Conservation (phyloP, 2,888 invertebrate genomes). For the Auanema freiburgensis region DNA sequence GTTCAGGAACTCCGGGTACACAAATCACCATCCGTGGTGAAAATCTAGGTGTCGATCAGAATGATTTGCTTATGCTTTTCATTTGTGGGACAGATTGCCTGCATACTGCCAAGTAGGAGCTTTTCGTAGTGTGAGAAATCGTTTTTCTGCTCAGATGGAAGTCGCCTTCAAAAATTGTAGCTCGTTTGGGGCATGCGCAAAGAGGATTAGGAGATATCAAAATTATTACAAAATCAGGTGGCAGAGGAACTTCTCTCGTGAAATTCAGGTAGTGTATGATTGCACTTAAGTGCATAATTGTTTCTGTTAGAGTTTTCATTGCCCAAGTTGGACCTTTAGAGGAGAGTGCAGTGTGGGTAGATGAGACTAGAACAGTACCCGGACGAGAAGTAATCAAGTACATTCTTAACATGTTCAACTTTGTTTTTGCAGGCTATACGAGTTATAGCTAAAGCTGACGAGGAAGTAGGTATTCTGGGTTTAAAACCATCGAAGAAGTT, state of each 20-base stretch:
- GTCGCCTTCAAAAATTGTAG: slow-evolving; percentile 92
- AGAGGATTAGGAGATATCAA: slow-evolving; percentile 79
- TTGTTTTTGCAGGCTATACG: slow-evolving; percentile 32
- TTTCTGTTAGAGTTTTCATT: slow-evolving; percentile 42
- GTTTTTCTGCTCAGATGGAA: slow-evolving; percentile 79
- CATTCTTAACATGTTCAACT: slow-evolving; percentile 24
- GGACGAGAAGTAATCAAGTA: slow-evolving; percentile 45
- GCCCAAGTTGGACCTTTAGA: slow-evolving; percentile 76
- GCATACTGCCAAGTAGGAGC: slow-evolving; percentile 74
- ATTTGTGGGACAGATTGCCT: slow-evolving; percentile 95
- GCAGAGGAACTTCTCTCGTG: slow-evolving; percentile 84
- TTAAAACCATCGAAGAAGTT: slow-evolving; percentile 40
- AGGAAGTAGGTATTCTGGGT: slow-evolving; percentile 57
- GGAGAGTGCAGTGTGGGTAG: slow-evolving; percentile 97
- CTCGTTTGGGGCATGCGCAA: slow-evolving; percentile 88
- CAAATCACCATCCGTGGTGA: slow-evolving; percentile 76
- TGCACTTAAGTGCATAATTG: background rate
- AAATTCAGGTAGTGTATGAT: slow-evolving; percentile 63
- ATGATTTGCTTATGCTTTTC: slow-evolving; percentile 78
- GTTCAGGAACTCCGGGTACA: slow-evolving; percentile 40
- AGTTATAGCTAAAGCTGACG: slow-evolving; percentile 46
- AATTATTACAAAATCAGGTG: slow-evolving; percentile 83
- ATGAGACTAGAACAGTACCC: slow-evolving; percentile 77
- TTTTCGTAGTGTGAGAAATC: background rate
- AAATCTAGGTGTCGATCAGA: slow-evolving; percentile 82